Evolutionary conservation across 2,797 vertebrate genomes (phyloP), one percentile per base, ranked within the genome.

Genomic region (Sebastolobus alascanus): DNA sequence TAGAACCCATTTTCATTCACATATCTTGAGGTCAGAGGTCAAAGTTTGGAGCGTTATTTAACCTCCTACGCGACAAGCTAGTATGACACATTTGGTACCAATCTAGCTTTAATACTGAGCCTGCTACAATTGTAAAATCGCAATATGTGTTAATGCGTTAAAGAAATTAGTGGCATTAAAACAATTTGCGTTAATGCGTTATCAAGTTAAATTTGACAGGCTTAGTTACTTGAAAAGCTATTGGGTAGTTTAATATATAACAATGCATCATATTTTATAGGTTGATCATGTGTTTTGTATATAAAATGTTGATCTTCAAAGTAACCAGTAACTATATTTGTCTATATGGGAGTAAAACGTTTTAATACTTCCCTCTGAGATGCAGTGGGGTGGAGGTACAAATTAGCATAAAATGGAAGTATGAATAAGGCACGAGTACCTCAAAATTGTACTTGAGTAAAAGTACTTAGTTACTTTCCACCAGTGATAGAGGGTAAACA

Each of bases 381-480:
- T 12, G 31, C 6, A 20, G 60, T 8, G 6, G 9, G 8, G 5
- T n/a, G 5, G 27, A 43, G 6, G 14, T 54, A 52, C 6, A 43
- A 68, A 37, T 43, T 25, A 1, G 18, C 8, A 27, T 9, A 59
- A 40, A 50, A 31, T 29, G 1, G 3, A 40, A 80, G 52, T 52
- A 18, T 6, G 55, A 33, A 4, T 61, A 22, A 46, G 25, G 18
- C 8, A 37, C 33, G 50, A 33, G n/a, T 6, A 22, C 12, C 3
- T 20, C 29, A 38, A 27, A 31, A 56, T 6, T 46, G 67, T 38
- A 25, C 25, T 60, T 13, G 37, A 70, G 52, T 75, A 43, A 67
- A 69, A 35, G 37, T 66, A 38, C 27, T 80, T 55, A 16, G 64
- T 73, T 66, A 31, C 31, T 69, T 74, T 52, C 25, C 52, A 56